Base-by-base conservation (phyloP, 2,888 invertebrate genomes). In the Dynastes tityus region DNA sequence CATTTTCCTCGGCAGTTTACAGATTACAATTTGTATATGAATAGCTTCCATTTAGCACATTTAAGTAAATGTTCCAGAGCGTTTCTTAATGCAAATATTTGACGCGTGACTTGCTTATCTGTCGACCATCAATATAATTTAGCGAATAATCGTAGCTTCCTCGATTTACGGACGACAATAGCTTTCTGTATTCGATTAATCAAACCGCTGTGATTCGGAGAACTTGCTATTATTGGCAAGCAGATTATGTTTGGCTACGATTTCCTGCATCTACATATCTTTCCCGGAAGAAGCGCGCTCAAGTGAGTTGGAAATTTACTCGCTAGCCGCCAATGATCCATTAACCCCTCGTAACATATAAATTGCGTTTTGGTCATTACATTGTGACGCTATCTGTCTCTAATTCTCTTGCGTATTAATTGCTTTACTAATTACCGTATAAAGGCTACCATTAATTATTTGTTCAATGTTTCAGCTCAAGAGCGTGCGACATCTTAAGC, bases 221-320 rank as follows among this genome's bases (percentile, higher is more conserved):
- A 16, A 53, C 16, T 53, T 53, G 53, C n/a, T 16, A 53, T 53
- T 53, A n/a, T 53, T 53, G 53, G 53, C 53, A 53, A 16, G 2
- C 13, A n/a, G 53, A 53, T 53, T 53, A 53, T 16, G 53, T 53
- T 37, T 53, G 16, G 16, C 53, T 53, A 16, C 53, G 53, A 53
- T 53, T 53, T 53, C 53, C n/a, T 53, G 16, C 13, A n/a, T 16
- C 13, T 53, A 53, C 53, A 16, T 53, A 53, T 53, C 53, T 16
- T 53, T 53, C 16, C n/a, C n/a, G 53, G 53, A 53, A 53, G 53
- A 53, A 53, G 16, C 53, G 16, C 53, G 16, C n/a, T 3, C 53
- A 53, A 53, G 13, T 53, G 53, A n/a, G 53, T 53, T 53, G 16
- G 53, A 53, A 53, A 53, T 53, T 53, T 53, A 53, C 53, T 53